These are phyloP conservation scores for Rhea pennata DNA, from an alignment of 2,113 vertebrate species.

Conservation along the genomic window DNA sequence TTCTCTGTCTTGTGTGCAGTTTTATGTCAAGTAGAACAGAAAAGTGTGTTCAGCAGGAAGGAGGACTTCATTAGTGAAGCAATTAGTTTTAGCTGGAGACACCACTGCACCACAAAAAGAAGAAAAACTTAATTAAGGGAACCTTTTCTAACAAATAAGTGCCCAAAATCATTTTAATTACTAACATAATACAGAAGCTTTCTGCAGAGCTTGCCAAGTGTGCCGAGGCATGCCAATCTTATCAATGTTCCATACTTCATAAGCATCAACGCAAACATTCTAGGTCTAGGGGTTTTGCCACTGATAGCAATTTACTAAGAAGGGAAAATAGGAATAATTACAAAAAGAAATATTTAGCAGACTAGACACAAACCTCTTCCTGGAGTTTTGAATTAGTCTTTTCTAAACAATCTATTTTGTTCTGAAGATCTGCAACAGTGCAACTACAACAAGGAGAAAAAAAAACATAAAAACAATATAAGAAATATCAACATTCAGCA, in stretches of 20 bases:
- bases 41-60: not conserved
- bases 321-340: not conserved
- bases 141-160: not conserved
- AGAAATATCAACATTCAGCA: not conserved
- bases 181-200: not conserved
- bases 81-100: not conserved
- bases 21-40: no score
- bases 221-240: not conserved
- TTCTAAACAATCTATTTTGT: conserved; percentile 94
- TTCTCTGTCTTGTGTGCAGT: not conserved
- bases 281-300: not conserved
- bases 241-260: not conserved
- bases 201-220: not conserved
- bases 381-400: conserved; percentile 97
- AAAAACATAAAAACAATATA: not conserved
- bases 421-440: conserved; percentile 95
- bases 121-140: not conserved
- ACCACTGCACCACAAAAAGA: not conserved
- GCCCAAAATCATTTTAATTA: not conserved
- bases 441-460: conserved; percentile 76
- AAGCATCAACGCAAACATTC: not conserved
- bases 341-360: not conserved
- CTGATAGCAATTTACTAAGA: not conserved
- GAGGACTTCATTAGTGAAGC: not conserved
- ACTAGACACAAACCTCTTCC: conserved; percentile 88